Evolutionary conservation across 2,888 invertebrate species (phyloP).

Genomic region (Lepidonotus clava): DNA sequence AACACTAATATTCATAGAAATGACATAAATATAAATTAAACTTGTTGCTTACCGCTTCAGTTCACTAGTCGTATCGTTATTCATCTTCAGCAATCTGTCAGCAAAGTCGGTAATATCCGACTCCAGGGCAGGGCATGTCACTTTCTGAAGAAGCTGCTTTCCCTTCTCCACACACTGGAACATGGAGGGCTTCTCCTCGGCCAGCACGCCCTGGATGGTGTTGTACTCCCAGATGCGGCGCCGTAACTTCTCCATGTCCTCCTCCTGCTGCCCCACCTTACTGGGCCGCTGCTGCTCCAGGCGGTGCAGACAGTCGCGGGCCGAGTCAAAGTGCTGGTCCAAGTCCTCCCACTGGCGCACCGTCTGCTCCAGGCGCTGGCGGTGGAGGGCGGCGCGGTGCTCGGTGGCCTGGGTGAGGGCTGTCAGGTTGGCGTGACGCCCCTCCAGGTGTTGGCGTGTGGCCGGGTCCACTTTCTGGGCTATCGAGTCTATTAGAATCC

Average conservation of each 20-base stretch:
- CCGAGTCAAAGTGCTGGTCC: slow-evolving; percentile 67
- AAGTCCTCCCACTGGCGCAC: slow-evolving; percentile 74
- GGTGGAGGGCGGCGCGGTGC: slow-evolving; percentile 74
- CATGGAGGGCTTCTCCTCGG: slow-evolving; percentile 73
- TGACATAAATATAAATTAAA: no score
- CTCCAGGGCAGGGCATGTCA: slow-evolving; percentile 75
- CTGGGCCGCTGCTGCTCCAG: slow-evolving; percentile 64
- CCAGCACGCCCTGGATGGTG: slow-evolving; percentile 71
- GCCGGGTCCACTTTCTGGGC: slow-evolving; percentile 72
- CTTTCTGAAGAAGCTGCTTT: slow-evolving; percentile 73
- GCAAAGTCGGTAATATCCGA: slow-evolving; percentile 72
- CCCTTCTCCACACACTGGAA: slow-evolving; percentile 75
- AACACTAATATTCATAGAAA: no score
- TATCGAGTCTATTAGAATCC: slow-evolving; percentile 75
- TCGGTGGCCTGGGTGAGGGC: slow-evolving; percentile 73
- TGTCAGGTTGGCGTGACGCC: slow-evolving; percentile 69
- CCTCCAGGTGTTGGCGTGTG: slow-evolving; percentile 68
- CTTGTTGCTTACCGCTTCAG: slow-evolving; percentile 72
- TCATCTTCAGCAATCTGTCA: slow-evolving; percentile 76
- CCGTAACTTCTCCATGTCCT: slow-evolving; percentile 70
- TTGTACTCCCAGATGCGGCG: slow-evolving; percentile 70
- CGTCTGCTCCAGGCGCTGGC: slow-evolving; percentile 74
- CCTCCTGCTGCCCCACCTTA: slow-evolving; percentile 59
- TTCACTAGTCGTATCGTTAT: slow-evolving; percentile 70
- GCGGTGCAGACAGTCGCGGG: slow-evolving; percentile 62